Evolutionary conservation across 2,888 invertebrate species (phyloP).

Genomic region (Eilema caniola): DNA sequence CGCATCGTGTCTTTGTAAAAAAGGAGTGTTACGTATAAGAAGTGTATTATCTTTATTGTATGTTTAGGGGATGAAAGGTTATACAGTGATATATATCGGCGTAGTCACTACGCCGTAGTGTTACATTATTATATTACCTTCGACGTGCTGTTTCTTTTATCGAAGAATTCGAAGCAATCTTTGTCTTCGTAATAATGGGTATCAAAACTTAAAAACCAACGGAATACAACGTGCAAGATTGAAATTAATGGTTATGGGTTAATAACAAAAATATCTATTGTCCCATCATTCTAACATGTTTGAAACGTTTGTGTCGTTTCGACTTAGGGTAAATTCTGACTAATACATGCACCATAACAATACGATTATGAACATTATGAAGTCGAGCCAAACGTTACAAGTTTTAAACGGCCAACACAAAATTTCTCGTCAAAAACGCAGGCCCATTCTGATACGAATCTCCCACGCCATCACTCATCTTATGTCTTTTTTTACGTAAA

Average conservation of each 20-base stretch:
- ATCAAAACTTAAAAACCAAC: background rate
- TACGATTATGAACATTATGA: background rate
- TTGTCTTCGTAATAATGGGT: background rate
- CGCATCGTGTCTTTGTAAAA: background rate
- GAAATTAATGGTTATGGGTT: background rate
- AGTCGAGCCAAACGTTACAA: background rate
- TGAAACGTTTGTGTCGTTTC: background rate
- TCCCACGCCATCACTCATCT: background rate
- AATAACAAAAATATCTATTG: background rate
- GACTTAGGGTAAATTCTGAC: background rate
- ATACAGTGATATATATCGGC: background rate
- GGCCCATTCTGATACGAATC: too few relatives aligned
- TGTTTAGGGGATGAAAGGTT: slow-evolving; percentile 6
- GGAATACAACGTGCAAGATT: background rate
- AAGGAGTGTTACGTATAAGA: slow-evolving; percentile 8
- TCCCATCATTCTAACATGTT: background rate
- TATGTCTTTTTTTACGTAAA: background rate
- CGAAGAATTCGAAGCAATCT: background rate
- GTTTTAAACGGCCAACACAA: background rate
- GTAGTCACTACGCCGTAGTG: too few relatives aligned
- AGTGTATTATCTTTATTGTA: slow-evolving; percentile 10
- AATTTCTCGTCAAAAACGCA: background rate
- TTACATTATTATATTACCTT: background rate
- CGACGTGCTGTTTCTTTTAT: background rate
- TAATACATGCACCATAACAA: slow-evolving; percentile 1